Evolutionary conservation across 2,113 vertebrate genomes (phyloP).

Genomic region (Caloenas nicobarica): DNA sequence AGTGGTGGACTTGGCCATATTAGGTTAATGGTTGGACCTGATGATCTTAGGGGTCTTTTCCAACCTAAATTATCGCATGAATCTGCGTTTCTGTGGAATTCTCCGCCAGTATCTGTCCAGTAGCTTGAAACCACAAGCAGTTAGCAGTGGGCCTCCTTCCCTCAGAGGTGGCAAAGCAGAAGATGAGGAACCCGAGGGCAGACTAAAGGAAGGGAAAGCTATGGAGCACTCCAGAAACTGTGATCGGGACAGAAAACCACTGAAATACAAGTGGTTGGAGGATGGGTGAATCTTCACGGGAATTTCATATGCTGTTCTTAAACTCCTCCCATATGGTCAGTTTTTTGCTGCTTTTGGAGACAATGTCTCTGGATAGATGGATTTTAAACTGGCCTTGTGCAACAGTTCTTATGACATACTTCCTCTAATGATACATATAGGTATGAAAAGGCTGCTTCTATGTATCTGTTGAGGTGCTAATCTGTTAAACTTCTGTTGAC

Average conservation of each 20-base stretch:
- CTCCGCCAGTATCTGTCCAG: not conserved
- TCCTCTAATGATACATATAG: not conserved
- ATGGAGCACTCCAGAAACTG: not conserved
- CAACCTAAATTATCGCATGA: no score
- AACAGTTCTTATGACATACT: not conserved
- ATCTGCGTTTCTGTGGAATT: not conserved
- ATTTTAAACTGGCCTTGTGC: not conserved
- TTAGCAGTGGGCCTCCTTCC: not conserved
- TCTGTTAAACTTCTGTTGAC: not conserved
- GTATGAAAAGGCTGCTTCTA: not conserved
- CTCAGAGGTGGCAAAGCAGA: not conserved
- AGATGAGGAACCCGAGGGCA: not conserved
- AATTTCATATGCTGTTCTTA: not conserved
- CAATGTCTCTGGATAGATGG: not conserved
- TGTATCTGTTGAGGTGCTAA: not conserved
- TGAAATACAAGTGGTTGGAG: not conserved
- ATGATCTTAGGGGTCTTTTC: no score
- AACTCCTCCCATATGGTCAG: not conserved
- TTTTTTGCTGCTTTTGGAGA: not conserved
- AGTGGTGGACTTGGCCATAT: no score
- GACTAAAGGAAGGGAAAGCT: not conserved
- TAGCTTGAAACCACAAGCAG: not conserved
- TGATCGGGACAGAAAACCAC: not conserved
- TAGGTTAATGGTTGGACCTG: no score
- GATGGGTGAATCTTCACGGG: not conserved